A percentile compares a stretch with the other conserved stretches of the same genome.
Conservation (phyloP, 2,797 vertebrate genomes). For the Tragopan temminckii region DNA sequence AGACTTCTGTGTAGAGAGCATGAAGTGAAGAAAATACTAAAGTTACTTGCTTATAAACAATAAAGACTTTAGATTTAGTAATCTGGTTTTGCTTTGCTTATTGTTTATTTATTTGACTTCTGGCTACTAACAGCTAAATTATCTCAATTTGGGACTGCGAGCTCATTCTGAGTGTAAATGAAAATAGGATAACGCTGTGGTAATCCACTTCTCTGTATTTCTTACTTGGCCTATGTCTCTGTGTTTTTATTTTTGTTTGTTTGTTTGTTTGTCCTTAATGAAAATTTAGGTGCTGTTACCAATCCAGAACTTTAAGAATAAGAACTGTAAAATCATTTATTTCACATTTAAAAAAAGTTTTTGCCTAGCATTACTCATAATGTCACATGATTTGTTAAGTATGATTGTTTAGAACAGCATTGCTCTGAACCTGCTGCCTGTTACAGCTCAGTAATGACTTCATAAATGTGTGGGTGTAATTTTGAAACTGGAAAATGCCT, state of each 20-base stretch:
- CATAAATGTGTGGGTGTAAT: slow-evolving; percentile 26
- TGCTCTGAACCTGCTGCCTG: slow-evolving; percentile 35
- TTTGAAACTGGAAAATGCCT: slow-evolving; percentile 32
- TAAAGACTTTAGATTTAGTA: background rate
- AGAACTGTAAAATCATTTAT: background rate
- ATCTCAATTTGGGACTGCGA: background rate
- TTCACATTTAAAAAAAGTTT: slow-evolving; percentile 13
- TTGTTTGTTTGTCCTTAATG: background rate
- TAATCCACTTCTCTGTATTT: background rate
- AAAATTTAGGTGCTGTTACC: background rate
- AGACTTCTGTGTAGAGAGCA: background rate
- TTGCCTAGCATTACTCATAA: background rate
- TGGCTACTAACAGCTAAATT: background rate
- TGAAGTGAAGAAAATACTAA: background rate
- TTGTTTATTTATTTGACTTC: background rate
- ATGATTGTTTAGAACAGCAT: background rate
- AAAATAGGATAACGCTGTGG: background rate
- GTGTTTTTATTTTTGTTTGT: background rate
- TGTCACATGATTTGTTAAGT: slow-evolving; percentile 16
- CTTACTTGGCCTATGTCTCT: background rate
- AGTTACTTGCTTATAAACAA: background rate
- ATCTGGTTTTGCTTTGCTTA: background rate
- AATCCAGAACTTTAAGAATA: background rate
- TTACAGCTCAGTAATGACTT: slow-evolving; percentile 55
- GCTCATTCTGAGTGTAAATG: background rate